Evolutionary conservation across 2,113 vertebrate species (phyloP).

Genomic region (Corythaeola cristata): DNA sequence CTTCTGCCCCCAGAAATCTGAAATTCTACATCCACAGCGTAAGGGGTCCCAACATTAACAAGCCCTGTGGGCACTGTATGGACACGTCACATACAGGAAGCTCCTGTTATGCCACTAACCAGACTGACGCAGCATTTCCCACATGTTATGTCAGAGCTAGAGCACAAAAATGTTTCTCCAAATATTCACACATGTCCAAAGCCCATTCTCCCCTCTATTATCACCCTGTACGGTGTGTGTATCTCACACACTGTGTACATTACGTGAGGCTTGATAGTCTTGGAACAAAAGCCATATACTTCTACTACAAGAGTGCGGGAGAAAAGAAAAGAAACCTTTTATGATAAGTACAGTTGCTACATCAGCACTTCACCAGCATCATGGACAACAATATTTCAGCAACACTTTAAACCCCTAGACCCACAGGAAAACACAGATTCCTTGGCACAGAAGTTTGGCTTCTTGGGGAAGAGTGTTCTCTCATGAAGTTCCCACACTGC

Average conservation of each 20-base stretch:
- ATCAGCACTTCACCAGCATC: not conserved
- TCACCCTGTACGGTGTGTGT: not conserved
- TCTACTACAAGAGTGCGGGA: not conserved
- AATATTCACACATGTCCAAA: not conserved
- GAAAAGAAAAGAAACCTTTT: not conserved
- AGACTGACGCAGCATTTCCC: constrained; percentile 16
- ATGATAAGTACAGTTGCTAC: not conserved
- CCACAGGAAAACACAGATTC: not conserved
- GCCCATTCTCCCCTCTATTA: not conserved
- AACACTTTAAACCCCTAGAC: not conserved
- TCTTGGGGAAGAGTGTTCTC: not conserved
- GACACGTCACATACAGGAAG: constrained; percentile 22
- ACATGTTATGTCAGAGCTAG: not conserved
- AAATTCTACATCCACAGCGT: not conserved
- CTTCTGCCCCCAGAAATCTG: not conserved
- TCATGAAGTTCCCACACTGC: not conserved
- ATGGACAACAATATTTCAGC: not conserved
- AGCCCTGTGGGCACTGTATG: not conserved
- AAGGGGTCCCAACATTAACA: not conserved
- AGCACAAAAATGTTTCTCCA: not conserved
- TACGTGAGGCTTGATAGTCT: not conserved
- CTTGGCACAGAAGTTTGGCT: not conserved
- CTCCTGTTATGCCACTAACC: constrained; percentile 38
- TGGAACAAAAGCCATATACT: not conserved
- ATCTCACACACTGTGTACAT: not conserved